Evolutionary conservation across 2,797 vertebrate species (phyloP), one percentile per base, ranked within the genome.

Genomic region (Etheostoma perlongum): DNA sequence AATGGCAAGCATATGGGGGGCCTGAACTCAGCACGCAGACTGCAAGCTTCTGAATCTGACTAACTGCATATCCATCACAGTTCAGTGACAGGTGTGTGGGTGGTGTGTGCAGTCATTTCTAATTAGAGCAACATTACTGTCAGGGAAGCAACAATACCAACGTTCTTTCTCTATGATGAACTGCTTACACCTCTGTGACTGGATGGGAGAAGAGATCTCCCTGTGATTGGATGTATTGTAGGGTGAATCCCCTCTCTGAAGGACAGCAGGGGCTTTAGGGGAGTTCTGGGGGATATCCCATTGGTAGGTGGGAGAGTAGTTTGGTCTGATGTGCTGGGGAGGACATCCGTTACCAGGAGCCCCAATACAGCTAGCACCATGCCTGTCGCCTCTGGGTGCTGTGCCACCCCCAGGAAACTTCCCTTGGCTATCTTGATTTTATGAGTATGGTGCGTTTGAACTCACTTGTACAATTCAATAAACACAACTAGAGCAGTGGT

Each of bases 51-150:
- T 81, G 83, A 59, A 84, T 89, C 65, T 78, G 82, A 83, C 83
- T 88, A 91, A 87, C 85, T 91, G 89, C 67, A 84, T 90, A 93
- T 89, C 86, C 85, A 83, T 92, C 84, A 88, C 54, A 23, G 69
- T 70, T 48, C 15, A 53, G 25, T 90, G 89, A 89, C 85, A 89
- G 88, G 85, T 83, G 84, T 81, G 90, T 91, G 88, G 90, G 84
- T 64, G 86, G 67, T 18, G 67, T 18, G 67, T 63, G 87, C 80
- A 86, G 89, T 91, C 88, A 62, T 76, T 65, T 89, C 83, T 81
- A 78, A 91, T 89, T 82, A 88, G 58, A 72, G 76, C 59, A 13
- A 12, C 16, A 69, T 78, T 68, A 81, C 71, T 73, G 81, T 84
- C 81, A 74, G 15, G 1, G 60, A 74, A 44, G 78, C 79, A 62